Evolutionary conservation across 37 sponge, comb jelly and placozoan genomes (phyloP), one percentile per base, ranked within the genome.

Genomic region (Crambe crambe): DNA sequence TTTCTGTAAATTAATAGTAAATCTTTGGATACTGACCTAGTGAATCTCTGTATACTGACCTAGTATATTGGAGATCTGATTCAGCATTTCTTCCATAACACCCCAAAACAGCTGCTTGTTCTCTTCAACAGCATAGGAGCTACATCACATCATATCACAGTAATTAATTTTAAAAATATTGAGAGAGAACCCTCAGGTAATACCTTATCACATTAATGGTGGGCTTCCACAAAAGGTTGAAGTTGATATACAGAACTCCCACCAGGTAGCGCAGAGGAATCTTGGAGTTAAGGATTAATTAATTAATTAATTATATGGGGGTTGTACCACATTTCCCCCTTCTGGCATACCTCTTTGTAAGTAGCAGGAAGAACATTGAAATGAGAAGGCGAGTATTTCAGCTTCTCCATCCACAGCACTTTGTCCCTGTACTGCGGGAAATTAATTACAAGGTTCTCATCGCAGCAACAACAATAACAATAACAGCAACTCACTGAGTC

Each of bases 241-340:
- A 94, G 84, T 96, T 96, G 64, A 94, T 63, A 59, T 96, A 91
- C 74, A 94, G 78, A 39, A 37, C 67, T 26, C 97, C 89, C 47
- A 94, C 54, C 56, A 96, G 91, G 35, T 85, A 88, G 34, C 85
- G 58, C 47, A 96, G 72, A 64, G 91, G 71, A 18, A 92, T 75
- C 95, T 95, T 42, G 9, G 26, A 35, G 36, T n/a, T n/a, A n/a
- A n/a, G n/a, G n/a, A n/a, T n/a, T n/a, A n/a, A n/a, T n/a, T n/a
- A n/a, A n/a, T n/a, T n/a, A n/a, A n/a, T n/a, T n/a, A n/a, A n/a
- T n/a, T n/a, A n/a, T n/a, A n/a, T n/a, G 27, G 22, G 25, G 17
- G 54, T 31, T 5, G 6, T 8, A 62, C 5, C 4, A 36, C 20
- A 39, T 44, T 21, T 15, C n/a, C n/a, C n/a, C n/a, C n/a, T n/a